phyloP scores from a whole-genome alignment of 2,797 vertebrate species.

The Melanotaenia nigrans region DNA sequence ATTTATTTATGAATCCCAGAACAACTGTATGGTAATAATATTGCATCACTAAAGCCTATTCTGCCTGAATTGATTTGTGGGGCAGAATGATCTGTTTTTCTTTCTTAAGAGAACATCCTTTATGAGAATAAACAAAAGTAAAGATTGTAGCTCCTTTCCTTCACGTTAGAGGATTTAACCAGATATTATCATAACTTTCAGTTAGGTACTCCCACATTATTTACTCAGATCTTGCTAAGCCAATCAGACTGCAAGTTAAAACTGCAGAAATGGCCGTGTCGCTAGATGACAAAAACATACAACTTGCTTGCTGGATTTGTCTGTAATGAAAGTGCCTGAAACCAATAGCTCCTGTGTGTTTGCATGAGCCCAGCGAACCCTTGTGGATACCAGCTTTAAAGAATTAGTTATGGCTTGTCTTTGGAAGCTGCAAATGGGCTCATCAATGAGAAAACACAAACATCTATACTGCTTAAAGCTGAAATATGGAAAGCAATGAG shows the following conservation, averaged over 20 bases:
- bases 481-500: conserved; percentile 79
- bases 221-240: neutral
- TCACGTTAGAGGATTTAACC: no score
- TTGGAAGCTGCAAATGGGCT: conserved; percentile 67
- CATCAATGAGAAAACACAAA: conserved; percentile 73
- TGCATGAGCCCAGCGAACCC: neutral
- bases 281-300: no score
- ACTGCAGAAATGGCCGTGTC: neutral
- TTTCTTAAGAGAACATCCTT: no score
- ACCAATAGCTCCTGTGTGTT: neutral
- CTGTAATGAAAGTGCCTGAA: neutral
- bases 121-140: no score
- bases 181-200: no score
- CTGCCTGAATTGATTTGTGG: no score
- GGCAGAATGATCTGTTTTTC: no score
- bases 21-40: no score
- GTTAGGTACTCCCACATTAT: no score
- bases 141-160: no score
- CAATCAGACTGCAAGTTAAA: neutral
- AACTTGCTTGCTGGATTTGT: neutral
- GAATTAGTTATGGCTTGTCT: conserved; percentile 49
- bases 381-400: conserved; percentile 5
- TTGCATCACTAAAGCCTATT: no score
- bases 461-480: conserved; percentile 77
- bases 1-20: no score